Conservation (phyloP, 2,113 vertebrate species). For the Meles meles region DNA sequence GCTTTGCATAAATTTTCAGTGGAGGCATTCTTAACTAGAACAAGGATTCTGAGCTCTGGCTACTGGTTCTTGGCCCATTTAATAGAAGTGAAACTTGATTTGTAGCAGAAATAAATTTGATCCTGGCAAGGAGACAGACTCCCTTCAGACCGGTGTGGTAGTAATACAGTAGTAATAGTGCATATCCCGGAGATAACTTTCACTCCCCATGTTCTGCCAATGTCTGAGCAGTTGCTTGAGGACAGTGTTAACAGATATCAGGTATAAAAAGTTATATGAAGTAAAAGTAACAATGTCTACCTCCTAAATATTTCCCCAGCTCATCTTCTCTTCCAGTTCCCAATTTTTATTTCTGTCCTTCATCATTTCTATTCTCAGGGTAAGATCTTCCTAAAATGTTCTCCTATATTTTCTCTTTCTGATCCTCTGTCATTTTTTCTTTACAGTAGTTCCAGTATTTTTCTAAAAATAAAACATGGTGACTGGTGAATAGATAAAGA, state of each 20-base stretch:
- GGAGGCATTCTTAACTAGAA: not conserved
- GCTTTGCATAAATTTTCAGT: not conserved
- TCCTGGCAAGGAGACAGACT: not conserved
- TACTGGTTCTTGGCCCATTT: not conserved
- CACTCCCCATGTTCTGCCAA: not conserved
- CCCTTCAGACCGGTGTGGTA: not conserved
- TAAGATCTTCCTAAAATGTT: not conserved
- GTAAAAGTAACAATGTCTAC: not conserved
- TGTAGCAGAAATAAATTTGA: not conserved
- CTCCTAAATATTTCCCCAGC: not conserved
- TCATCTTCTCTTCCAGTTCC: not conserved
- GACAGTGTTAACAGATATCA: not conserved
- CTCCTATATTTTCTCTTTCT: not conserved
- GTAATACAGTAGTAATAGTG: not conserved
- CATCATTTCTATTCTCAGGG: not conserved
- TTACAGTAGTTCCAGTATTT: not conserved
- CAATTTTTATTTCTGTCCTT: not conserved
- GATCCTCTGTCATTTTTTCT: not conserved
- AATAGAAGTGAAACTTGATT: not conserved
- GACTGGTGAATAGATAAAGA: not conserved
- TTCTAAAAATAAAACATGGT: not conserved
- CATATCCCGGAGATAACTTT: not conserved
- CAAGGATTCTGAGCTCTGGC: not conserved
- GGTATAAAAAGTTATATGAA: not conserved
- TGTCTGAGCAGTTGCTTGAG: not conserved